Percentiles rank a stretch among this genome's conserved stretches.
Evolutionary conservation across 2,888 invertebrate species (phyloP).

Genomic region (Seladonia tumulorum): DNA sequence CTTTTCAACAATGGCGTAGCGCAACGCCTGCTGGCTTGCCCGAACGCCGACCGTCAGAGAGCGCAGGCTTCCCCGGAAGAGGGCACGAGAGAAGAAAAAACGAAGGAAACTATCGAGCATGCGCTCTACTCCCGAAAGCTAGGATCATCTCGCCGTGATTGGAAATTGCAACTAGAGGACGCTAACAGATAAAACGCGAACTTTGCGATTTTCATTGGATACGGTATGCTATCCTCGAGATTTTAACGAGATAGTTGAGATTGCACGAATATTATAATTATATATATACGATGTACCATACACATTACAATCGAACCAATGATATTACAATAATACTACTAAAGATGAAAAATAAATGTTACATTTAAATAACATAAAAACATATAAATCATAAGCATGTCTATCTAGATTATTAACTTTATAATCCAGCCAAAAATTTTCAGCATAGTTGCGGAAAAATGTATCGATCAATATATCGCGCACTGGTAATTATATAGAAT

Average conservation of each 20-base stretch:
- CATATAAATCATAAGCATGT: background rate
- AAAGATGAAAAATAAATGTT: background rate
- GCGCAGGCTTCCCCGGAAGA: slow-evolving; percentile 71
- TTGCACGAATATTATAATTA: background rate
- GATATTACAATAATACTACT: background rate
- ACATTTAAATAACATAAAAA: background rate
- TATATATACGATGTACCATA: too few species aligned
- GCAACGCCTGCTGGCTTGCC: slow-evolving; percentile 71
- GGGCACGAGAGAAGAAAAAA: slow-evolving; percentile 66
- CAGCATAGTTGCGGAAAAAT: background rate
- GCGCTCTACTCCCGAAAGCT: slow-evolving; percentile 60
- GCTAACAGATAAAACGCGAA: slow-evolving; percentile 30
- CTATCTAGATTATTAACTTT: background rate
- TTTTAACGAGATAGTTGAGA: background rate
- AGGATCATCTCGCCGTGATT: slow-evolving; percentile 50
- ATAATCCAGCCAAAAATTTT: background rate
- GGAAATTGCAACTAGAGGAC: slow-evolving; percentile 55
- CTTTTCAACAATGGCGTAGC: slow-evolving; percentile 82
- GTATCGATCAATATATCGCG: background rate
- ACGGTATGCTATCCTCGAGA: background rate
- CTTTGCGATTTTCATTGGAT: background rate
- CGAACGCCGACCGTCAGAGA: slow-evolving; percentile 64
- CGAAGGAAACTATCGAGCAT: slow-evolving; percentile 71
- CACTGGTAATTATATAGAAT: background rate
- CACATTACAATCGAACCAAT: background rate